These are phyloP conservation scores for Clunio marinus DNA, from an alignment of 2,888 invertebrate species.

Conservation along the genomic window DNA sequence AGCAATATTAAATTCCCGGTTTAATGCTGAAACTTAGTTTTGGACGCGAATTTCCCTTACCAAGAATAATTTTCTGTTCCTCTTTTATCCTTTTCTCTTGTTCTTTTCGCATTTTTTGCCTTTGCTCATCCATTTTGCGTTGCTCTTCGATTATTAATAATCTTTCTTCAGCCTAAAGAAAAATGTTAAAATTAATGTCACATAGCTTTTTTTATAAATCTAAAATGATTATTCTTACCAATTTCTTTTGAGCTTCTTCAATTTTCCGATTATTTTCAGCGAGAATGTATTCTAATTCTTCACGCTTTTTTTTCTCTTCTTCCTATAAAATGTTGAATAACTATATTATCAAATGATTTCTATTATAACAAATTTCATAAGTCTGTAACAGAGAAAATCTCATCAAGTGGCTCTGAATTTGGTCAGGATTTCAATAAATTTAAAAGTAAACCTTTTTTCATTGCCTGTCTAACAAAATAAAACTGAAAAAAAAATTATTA, in stretches of 20 bases:
- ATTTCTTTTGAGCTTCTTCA: conserved; percentile 92
- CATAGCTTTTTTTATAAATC: not conserved
- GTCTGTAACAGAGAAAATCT: not conserved
- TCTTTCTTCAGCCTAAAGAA: conserved; percentile 84
- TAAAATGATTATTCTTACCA: conserved; percentile 62
- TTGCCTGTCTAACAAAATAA: conserved; percentile 26
- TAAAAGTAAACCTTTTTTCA: conserved; percentile 32
- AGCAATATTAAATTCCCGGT: conserved; percentile 67
- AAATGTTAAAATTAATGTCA: not conserved
- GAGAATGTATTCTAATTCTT: conserved; percentile 93
- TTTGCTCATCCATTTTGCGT: conserved; percentile 91
- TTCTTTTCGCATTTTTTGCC: conserved; percentile 87
- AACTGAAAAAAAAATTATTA: conserved; percentile 39
- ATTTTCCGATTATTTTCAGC: conserved; percentile 97
- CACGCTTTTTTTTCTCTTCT: conserved; percentile 92
- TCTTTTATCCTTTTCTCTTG: conserved; percentile 88
- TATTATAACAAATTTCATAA: not conserved
- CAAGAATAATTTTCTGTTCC: conserved; percentile 94
- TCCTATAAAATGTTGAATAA: conserved; percentile 67
- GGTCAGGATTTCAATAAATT: conserved; percentile 21
- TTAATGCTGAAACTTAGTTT: conserved; percentile 89
- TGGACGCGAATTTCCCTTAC: conserved; percentile 94
- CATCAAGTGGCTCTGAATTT: not conserved
- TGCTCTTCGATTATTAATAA: conserved; percentile 96
- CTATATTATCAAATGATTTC: conserved; percentile 11